Evolutionary conservation across 2,113 vertebrate species (phyloP), one percentile per base, ranked within the genome.

Genomic region (Albula glossodonta): DNA sequence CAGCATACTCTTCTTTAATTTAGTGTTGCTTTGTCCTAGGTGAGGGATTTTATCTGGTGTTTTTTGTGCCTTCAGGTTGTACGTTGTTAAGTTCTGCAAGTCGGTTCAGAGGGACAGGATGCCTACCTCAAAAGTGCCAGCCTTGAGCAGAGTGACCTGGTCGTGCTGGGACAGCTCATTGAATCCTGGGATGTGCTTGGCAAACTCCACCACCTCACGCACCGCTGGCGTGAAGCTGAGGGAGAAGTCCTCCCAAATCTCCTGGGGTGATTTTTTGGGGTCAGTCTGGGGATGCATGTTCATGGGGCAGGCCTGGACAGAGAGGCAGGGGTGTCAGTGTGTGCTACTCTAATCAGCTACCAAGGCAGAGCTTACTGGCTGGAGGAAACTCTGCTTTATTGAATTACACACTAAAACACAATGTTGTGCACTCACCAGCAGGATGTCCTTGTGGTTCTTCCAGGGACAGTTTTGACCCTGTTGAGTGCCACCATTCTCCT

Each of bases 231-330:
- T 97, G 95, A 99, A 99, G 90, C 97, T 97, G 88, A 97, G 94
- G 3, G 97, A 98, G 93, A 99, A 99, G 87, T 98, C 97, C 89
- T 98, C 97, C 97, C 97, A 98, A 91, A 98, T 97, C 93, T 98
- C 96, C 87, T 99, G 97, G 2, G 96, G 95, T 0, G 95, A 96
- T 89, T 96, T 95, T 81, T 92, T 95, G 17, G 96, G 96, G 90
- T 96, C 92, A 2, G 96, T 93, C 0, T 95, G 96, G 0, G 96
- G 95, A 86, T 96, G 95, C 94, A 96, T 95, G 93, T 98, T 98
- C 97, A 98, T 98, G 50, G 98, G 97, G 90, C 97, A 99, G 0
- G 97, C 97, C 97, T 99, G 92, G 13, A 84, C 90, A 49, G 74
- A 83, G 56, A 13, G 80, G 52, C 9, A 82, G 51, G 48, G 1